Base-by-base conservation (phyloP, 2,888 invertebrate genomes). In the Euzetes globulus region DNA sequence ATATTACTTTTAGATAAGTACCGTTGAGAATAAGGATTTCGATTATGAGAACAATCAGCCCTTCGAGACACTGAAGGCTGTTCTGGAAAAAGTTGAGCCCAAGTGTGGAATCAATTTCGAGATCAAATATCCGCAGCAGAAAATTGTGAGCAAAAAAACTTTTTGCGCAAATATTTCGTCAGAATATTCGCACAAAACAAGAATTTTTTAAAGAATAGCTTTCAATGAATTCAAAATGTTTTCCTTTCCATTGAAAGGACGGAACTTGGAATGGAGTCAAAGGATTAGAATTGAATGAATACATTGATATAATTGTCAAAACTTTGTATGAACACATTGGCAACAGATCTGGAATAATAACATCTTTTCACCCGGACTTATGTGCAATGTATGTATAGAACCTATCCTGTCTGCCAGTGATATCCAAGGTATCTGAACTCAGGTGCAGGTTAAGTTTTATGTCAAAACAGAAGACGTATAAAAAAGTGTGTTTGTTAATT, bases 101-200 rank as follows among this genome's bases (percentile, higher is more conserved):
- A 89, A 92, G 82, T 90, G 94, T 55, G 98, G 98, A 0, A 97
- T 97, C 82, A 98, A 98, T 83, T 89, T 99, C 75, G 99, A 99
- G 85, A 88, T 99, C 71, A 99, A 99, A 83, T 98, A 95, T 91
- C 94, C 94, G 17, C 27, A 29, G 33, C 5, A 29, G 17, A 63
- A 97, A 98, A 63, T 5, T 9, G 63, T 58, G 27, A 58, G 58
- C 27, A n/a, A 58, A 58, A 58, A n/a, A n/a, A n/a, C n/a, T 27
- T 22, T 60, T 19, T 60, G 25, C 11, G 6, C 58, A 60, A 60
- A 60, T 29, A 63, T 63, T 47, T 47, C n/a, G 47, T 47, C 13
- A 47, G 13, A 17, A 47, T 47, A 47, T 7, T 47, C 6, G n/a
- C n/a, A 17, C 4, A 17, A 47, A 13, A 6, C 6, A 41, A 41